Conservation (phyloP, 2,113 vertebrate species). For the Ariopsis seemanni region DNA sequence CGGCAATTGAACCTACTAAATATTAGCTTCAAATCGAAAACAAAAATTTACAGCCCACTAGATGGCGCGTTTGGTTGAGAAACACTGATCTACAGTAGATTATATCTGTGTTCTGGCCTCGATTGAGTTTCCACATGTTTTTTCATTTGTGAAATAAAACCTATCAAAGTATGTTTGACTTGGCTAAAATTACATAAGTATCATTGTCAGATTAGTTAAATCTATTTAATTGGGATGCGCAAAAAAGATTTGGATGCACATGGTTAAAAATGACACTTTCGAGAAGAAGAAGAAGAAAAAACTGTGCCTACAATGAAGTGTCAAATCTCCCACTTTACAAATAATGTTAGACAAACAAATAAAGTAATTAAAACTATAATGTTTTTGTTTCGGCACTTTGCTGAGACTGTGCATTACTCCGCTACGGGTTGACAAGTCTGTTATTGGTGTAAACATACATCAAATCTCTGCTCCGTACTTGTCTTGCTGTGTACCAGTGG, state of each 20-base stretch:
- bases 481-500: background rate
- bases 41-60: too few species aligned
- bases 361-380: background rate
- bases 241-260: too few species aligned
- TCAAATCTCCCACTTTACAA: background rate
- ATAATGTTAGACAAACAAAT: background rate
- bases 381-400: background rate
- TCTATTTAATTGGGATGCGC: background rate
- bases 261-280: too few species aligned
- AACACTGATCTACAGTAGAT: too few species aligned
- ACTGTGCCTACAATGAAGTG: background rate
- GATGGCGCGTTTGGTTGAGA: too few species aligned
- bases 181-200: too few species aligned
- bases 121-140: background rate
- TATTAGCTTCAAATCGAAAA: too few species aligned
- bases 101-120: background rate
- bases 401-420: background rate
- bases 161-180: background rate
- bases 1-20: too few species aligned
- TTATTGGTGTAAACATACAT: background rate
- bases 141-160: background rate
- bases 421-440: background rate
- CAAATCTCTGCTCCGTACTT: background rate
- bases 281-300: background rate
- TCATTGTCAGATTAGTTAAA: background rate